phyloP scores from a whole-genome alignment of 2,888 invertebrate species.

The Drosophila multiciliata region DNA sequence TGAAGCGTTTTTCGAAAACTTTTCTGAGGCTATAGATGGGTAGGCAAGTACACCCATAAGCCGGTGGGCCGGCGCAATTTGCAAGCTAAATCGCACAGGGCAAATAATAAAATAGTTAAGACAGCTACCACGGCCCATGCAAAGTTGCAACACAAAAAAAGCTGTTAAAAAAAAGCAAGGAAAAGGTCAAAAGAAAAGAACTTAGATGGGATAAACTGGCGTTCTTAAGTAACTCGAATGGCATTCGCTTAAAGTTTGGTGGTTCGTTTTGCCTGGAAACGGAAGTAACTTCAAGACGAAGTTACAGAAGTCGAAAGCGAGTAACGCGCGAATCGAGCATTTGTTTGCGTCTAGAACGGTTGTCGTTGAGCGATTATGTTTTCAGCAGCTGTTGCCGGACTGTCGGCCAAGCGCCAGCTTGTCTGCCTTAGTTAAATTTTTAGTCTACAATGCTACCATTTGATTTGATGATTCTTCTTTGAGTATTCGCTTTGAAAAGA shows the following conservation, averaged over 20 bases:
- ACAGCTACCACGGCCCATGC: constrained; percentile 50
- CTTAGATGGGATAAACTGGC: constrained; percentile 74
- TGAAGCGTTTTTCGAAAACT: constrained; percentile 71
- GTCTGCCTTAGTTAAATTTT: constrained; percentile 19
- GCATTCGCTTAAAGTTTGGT: constrained; percentile 68
- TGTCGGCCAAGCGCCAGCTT: constrained; percentile 9
- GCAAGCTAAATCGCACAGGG: constrained; percentile 64
- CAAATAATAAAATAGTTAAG: constrained; percentile 66
- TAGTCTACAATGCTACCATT: constrained; percentile 1
- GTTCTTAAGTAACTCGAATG: constrained; percentile 72
- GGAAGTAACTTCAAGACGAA: constrained; percentile 51
- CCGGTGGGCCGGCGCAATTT: constrained; percentile 52
- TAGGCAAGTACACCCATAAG: constrained; percentile 27
- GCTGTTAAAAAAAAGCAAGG: constrained; percentile 30
- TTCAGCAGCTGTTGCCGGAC: constrained; percentile 53
- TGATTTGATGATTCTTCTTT: not conserved
- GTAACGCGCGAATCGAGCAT: constrained; percentile 44
- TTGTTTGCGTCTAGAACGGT: constrained; percentile 51
- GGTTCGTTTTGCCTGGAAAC: constrained; percentile 27
- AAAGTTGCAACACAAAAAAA: constrained; percentile 57
- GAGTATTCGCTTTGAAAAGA: not conserved
- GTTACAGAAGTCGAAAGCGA: constrained; percentile 53
- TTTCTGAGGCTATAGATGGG: constrained; percentile 43
- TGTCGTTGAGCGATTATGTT: constrained; percentile 68
- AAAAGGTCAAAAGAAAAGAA: constrained; percentile 78